Percentiles rank a stretch among this genome's conserved stretches.
Evolutionary conservation across 2,113 vertebrate genomes (phyloP).

Genomic region (Lota lota): DNA sequence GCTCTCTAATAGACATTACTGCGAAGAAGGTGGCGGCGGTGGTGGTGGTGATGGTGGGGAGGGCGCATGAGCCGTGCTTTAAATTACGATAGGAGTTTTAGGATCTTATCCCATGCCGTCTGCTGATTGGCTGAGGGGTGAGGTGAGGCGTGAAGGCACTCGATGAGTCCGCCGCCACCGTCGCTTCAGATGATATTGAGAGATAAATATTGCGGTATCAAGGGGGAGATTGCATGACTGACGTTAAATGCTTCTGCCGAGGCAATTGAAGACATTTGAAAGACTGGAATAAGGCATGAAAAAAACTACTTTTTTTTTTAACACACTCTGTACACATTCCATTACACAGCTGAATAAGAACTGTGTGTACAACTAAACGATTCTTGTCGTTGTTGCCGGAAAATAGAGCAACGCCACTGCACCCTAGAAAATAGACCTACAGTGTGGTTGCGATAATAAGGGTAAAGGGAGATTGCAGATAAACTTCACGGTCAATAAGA

Average conservation of each 20-base stretch:
- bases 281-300: constrained; percentile 34
- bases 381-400: constrained; percentile 60
- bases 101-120: constrained; percentile 74
- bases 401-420: constrained; percentile 59
- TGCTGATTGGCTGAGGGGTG: constrained; percentile 65
- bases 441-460: constrained; percentile 70
- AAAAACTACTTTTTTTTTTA: constrained; percentile 11
- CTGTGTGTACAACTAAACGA: constrained; percentile 69
- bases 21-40: background rate
- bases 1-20: constrained; percentile 72
- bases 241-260: constrained; percentile 69
- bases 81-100: constrained; percentile 75
- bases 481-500: constrained; percentile 75
- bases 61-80: constrained; percentile 56
- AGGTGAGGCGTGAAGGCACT: constrained; percentile 67
- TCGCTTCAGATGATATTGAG: constrained; percentile 71
- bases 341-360: constrained; percentile 74
- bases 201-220: constrained; percentile 74
- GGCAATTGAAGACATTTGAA: constrained; percentile 61
- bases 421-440: constrained; percentile 65
- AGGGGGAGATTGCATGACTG: constrained; percentile 67
- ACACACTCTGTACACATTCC: constrained; percentile 64
- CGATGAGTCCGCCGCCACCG: constrained; percentile 70
- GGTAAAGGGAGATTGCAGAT: constrained; percentile 70
- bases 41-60: constrained; percentile 22